Conservation (phyloP, 2,888 invertebrate species). For the Drosophila aldrichi region DNA sequence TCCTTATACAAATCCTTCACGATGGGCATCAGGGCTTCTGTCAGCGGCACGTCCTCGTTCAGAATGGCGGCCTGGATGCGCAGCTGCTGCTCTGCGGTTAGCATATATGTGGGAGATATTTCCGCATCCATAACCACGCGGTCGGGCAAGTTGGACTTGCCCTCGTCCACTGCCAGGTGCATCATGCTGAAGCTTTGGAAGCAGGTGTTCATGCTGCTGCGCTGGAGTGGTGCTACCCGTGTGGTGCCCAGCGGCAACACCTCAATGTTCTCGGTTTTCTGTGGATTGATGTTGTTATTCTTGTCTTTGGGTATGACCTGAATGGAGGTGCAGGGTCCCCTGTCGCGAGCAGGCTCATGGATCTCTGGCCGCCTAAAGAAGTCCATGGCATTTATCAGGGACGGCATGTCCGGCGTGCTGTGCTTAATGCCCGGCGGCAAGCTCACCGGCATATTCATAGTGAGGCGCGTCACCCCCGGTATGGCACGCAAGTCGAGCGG, state of each 20-base stretch:
- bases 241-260: slow-evolving; percentile 23
- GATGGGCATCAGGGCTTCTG: slow-evolving; percentile 27
- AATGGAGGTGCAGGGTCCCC: slow-evolving; percentile 13
- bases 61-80: slow-evolving; percentile 34
- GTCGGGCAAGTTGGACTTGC: neutral
- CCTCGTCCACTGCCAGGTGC: slow-evolving; percentile 4
- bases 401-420: slow-evolving; percentile 27
- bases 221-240: neutral
- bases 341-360: neutral
- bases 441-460: slow-evolving; percentile 18
- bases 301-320: slow-evolving; percentile 16
- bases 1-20: slow-evolving; percentile 27
- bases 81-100: slow-evolving; percentile 19
- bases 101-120: neutral
- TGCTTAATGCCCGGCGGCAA: slow-evolving; percentile 14
- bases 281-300: neutral
- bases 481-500: slow-evolving; percentile 8
- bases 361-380: slow-evolving; percentile 26
- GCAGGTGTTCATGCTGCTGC: slow-evolving; percentile 10
- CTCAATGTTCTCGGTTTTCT: neutral
- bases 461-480: slow-evolving; percentile 33
- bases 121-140: neutral
- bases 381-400: slow-evolving; percentile 28
- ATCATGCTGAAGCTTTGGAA: slow-evolving; percentile 23
- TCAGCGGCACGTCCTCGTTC: slow-evolving; percentile 10